Conservation (phyloP, 2,113 vertebrate species). For the Crotophaga sulcirostris region DNA sequence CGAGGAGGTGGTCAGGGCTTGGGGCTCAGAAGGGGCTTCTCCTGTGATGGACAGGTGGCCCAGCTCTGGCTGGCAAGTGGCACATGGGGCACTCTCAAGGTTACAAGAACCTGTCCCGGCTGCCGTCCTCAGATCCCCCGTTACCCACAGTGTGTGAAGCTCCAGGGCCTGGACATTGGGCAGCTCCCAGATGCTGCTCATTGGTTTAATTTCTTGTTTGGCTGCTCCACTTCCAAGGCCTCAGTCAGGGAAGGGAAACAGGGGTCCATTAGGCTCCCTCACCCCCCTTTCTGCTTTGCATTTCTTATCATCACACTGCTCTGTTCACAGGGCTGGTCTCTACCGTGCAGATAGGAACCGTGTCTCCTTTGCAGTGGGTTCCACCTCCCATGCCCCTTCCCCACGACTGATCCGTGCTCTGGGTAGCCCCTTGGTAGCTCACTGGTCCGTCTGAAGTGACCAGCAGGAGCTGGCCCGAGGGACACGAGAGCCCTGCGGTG, state of each 20-base stretch:
- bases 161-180: fast-evolving
- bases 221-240: neutral
- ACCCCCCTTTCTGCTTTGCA: neutral
- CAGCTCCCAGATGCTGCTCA: neutral
- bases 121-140: neutral
- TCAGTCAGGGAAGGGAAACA: neutral
- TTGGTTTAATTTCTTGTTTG: neutral
- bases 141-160: fast-evolving
- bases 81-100: fast-evolving
- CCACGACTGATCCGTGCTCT: no score
- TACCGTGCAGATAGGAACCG: neutral
- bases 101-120: neutral
- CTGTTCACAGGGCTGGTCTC: neutral
- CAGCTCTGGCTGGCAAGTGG: fast-evolving
- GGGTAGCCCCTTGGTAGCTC: neutral
- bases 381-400: no score
- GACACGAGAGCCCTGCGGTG: fast-evolving
- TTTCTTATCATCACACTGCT: neutral
- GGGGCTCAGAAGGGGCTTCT: neutral
- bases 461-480: fast-evolving
- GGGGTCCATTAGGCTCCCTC: fast-evolving
- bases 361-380: neutral
- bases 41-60: fast-evolving
- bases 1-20: neutral
- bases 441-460: fast-evolving